phyloP scores from a whole-genome alignment of 2,888 invertebrate species.

The Sepioteuthis lessoniana region DNA sequence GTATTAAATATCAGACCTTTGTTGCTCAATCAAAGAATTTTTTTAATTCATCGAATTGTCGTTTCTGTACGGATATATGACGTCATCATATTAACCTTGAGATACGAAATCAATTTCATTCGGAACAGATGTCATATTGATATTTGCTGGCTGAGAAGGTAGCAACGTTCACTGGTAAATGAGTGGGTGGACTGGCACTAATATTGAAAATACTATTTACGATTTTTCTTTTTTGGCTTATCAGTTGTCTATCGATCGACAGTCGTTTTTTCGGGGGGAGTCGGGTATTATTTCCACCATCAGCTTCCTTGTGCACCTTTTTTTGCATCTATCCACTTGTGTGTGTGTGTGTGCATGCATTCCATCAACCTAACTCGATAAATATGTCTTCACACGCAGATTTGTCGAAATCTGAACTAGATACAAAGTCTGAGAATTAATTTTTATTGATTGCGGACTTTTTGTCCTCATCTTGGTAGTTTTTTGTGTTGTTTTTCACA shows the following conservation, averaged over 20 bases:
- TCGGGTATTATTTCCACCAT: too few species aligned
- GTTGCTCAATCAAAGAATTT: not conserved
- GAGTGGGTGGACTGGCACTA: not conserved
- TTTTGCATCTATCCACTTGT: too few species aligned
- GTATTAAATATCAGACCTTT: not conserved
- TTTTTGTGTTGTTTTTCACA: too few species aligned
- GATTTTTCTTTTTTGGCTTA: not conserved
- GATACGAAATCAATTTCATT: not conserved
- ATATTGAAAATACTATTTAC: not conserved
- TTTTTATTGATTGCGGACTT: too few species aligned
- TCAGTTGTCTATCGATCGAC: not conserved
- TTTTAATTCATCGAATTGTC: not conserved
- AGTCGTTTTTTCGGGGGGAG: not conserved
- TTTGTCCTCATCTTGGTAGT: too few species aligned
- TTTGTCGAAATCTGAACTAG: too few species aligned
- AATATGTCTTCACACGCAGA: too few species aligned
- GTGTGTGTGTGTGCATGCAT: too few species aligned
- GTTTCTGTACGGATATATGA: not conserved
- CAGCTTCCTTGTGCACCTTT: too few species aligned
- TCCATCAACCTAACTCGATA: too few species aligned
- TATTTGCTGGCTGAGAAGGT: not conserved
- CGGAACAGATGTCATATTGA: not conserved
- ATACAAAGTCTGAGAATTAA: too few species aligned
- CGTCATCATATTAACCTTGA: not conserved
- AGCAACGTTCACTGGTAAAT: not conserved